Conservation (phyloP, 2,113 vertebrate species). For the Gymnocephalus cernua region DNA sequence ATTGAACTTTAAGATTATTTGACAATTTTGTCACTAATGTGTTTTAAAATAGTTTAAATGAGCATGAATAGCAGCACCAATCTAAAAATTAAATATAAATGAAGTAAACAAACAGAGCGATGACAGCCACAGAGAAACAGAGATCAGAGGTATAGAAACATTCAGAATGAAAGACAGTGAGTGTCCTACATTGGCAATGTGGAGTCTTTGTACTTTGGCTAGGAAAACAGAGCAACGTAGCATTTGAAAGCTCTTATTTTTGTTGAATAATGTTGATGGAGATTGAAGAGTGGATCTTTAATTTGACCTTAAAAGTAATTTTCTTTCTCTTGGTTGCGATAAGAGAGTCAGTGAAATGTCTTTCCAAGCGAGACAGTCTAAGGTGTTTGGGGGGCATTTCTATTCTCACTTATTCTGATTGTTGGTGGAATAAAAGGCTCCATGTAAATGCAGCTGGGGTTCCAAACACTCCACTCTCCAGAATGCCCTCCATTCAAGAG, state of each 20-base stretch:
- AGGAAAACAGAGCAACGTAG: slow-evolving; percentile 26
- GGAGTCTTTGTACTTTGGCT: slow-evolving; percentile 45
- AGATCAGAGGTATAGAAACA: slow-evolving; percentile 58
- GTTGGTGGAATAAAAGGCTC: slow-evolving; percentile 14
- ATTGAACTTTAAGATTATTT: too few species aligned
- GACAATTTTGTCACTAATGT: background rate
- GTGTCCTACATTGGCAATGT: slow-evolving; percentile 50
- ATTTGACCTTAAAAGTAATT: slow-evolving; percentile 5
- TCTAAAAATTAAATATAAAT: slow-evolving; percentile 13
- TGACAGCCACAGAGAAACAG: slow-evolving; percentile 46
- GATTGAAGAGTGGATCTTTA: slow-evolving; percentile 7
- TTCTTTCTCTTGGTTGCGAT: too few species aligned
- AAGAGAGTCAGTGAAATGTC: background rate
- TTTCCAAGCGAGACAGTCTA: background rate
- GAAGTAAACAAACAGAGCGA: slow-evolving; percentile 54
- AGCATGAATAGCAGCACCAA: background rate
- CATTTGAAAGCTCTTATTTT: slow-evolving; percentile 38
- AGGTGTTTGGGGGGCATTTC: slow-evolving; percentile 2
- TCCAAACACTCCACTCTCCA: slow-evolving; percentile 39
- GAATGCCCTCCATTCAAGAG: slow-evolving; percentile 36
- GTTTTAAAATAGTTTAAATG: slow-evolving; percentile 7
- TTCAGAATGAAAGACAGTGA: slow-evolving; percentile 32
- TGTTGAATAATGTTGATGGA: slow-evolving; percentile 12
- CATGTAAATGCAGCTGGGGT: slow-evolving; percentile 15
- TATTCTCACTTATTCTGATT: slow-evolving; percentile 3